Percentiles rank a stretch among this genome's conserved stretches.
phyloP scores from a whole-genome alignment of 2,888 invertebrate species.

The Ectemnius lituratus region DNA sequence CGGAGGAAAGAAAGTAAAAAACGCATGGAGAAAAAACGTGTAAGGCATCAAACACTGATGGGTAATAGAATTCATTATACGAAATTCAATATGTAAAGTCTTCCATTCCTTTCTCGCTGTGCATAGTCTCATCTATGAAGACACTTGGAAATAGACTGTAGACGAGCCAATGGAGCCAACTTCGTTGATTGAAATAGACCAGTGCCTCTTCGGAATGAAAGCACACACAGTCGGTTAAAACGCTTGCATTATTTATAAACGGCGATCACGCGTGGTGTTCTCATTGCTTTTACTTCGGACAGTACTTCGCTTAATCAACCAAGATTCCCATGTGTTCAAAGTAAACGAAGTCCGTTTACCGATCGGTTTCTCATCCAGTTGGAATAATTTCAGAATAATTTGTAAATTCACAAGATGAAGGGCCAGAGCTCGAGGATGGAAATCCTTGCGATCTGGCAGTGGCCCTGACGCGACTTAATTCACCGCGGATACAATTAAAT shows the following conservation, averaged over 20 bases:
- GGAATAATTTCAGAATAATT: not conserved
- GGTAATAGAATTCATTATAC: conserved; percentile 54
- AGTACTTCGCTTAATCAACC: conserved; percentile 2
- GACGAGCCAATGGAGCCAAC: conserved; percentile 1
- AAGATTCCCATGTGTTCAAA: not conserved
- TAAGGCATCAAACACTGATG: not conserved
- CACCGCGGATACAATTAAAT: conserved; percentile 2
- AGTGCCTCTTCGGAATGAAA: conserved; percentile 14
- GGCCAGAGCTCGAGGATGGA: not conserved
- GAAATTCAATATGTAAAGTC: conserved; percentile 67
- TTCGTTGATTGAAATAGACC: conserved; percentile 9
- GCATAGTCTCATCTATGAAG: conserved; percentile 53
- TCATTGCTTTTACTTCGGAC: not conserved
- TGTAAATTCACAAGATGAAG: not conserved
- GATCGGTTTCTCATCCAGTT: not conserved
- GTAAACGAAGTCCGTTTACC: not conserved
- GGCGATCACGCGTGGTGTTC: not conserved
- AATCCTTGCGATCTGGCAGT: not conserved
- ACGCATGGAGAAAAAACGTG: not conserved
- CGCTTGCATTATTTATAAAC: conserved; percentile 6
- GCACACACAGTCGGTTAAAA: conserved; percentile 2
- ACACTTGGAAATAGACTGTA: conserved; percentile 39
- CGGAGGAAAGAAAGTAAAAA: not conserved
- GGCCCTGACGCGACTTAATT: conserved; percentile 7
- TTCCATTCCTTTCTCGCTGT: conserved; percentile 66